Base-by-base conservation (phyloP, 1,140 invertebrate genomes). In the Drosophila micromelanica region DNA sequence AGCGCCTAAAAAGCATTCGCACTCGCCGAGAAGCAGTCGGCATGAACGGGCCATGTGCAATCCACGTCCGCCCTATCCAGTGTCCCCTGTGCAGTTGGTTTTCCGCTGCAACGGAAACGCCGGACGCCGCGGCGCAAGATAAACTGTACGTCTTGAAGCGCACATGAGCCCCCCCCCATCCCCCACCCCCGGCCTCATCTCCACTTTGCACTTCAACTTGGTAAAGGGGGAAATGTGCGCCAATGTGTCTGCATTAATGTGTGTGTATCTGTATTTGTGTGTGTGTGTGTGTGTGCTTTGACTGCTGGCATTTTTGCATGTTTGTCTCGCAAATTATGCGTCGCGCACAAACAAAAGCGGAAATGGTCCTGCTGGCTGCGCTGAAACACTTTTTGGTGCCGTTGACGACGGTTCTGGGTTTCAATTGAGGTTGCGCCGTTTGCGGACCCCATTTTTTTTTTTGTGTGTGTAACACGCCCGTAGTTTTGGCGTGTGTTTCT, bases 301-400 rank as follows among this genome's bases (percentile, higher is more conserved):
- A 86, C 81, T 84, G 76, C 81, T 80, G 82, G 75, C 78, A 87
- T 89, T 89, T 87, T 87, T 87, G 84, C 79, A 89, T 87, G 84
- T 87, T 87, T 89, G 79, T 89, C 84, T 82, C 84, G 79, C 76
- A 87, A 87, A 89, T 87, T 87, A 87, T 89, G 84, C 84, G 84
- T 86, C 72, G 79, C 73, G 68, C 79, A 89, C 84, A 87, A 89
- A 87, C 84, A 89, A 87, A 89, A 84, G 84, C 81, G 84, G 76
- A 74, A 89, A 76, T 64, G 71, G 27, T 49, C 56, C 62, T 57
- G 74, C 62, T 20, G 56, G 61, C 67, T 75, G 63, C 72, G 32
- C 52, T 62, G 56, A 49, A 68, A 80, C 62, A 67, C 67, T 81
- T 75, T 76, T 56, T 46, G 67, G 51, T 51, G 46, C 77, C 62